Evolutionary conservation across 2,888 invertebrate genomes (phyloP), one percentile per base, ranked within the genome.

Genomic region (Ochropleura plecta): DNA sequence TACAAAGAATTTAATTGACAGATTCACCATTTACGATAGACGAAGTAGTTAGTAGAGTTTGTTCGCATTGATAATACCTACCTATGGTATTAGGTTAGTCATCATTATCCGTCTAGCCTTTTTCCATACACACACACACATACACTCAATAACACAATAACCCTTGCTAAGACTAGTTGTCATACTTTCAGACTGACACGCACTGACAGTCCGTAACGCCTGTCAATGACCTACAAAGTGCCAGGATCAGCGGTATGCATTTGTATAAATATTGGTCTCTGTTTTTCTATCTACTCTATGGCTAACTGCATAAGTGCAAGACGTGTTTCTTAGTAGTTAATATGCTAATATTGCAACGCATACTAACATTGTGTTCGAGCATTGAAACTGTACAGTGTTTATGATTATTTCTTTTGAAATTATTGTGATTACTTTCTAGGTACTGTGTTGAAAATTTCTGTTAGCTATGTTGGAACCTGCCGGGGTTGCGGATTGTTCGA

Each of bases 331-430:
- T 78, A 72, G 81, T 70, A 79, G 76, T 86, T 79, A 86, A 86
- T 82, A 86, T 86, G 82, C 78, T 76, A 86, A 86, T 86, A 70
- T 71, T 70, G 65, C 63, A 62, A 74, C 70, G 63, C 60, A 70
- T 70, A 77, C 73, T 62, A 72, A 86, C 81, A 86, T 75, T 83
- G 77, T 85, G 84, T 67, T 72, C 71, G 67, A 76, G 75, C 73
- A 80, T 75, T 67, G 77, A 71, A 72, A 83, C 82, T n/a, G 60
- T 79, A 83, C 70, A 77, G 79, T 79, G 82, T 76, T 70, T 80
- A 84, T 79, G 76, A 85, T 81, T 80, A 78, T 80, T 84, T 77
- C 80, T 80, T 71, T 82, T 63, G 60, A 82, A 76, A 83, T 86
- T 79, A 85, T 79, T 79, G 62, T 79, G 75, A 76, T 83, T 79